A percentile compares a stretch with the other conserved stretches of the same genome.
phyloP scores from a whole-genome alignment of 2,113 vertebrate genomes.

The Casuarius casuarius region DNA sequence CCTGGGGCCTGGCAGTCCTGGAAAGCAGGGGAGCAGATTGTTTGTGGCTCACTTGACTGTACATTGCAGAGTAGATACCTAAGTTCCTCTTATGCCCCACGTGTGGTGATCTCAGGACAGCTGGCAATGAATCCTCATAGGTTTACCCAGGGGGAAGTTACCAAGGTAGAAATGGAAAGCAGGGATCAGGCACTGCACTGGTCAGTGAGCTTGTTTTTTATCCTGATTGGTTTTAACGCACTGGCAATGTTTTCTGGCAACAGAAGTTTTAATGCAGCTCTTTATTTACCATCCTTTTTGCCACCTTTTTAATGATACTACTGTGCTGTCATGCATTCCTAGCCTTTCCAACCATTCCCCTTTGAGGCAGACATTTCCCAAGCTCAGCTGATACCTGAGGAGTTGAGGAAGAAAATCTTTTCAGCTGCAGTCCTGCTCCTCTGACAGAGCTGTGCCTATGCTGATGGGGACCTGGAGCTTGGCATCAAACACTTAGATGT shows the following conservation, averaged over 20 bases:
- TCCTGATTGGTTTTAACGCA: not conserved
- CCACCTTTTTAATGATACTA: not conserved
- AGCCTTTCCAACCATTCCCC: not conserved
- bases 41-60: not conserved
- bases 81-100: rapidly evolving
- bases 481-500: not conserved
- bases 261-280: not conserved
- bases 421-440: not conserved
- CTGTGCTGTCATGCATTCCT: not conserved
- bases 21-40: not conserved
- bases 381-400: not conserved
- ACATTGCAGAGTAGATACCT: not conserved
- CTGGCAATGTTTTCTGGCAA: not conserved
- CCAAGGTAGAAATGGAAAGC: not conserved
- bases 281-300: not conserved
- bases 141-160: not conserved
- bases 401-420: not conserved
- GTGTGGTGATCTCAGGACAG: no score
- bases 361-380: not conserved
- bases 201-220: not conserved
- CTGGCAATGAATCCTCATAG: rapidly evolving
- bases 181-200: not conserved
- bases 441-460: not conserved
- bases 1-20: not conserved
- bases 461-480: not conserved